Evolutionary conservation across 2,888 invertebrate species (phyloP).

Genomic region (Psococerastis gibbosa): DNA sequence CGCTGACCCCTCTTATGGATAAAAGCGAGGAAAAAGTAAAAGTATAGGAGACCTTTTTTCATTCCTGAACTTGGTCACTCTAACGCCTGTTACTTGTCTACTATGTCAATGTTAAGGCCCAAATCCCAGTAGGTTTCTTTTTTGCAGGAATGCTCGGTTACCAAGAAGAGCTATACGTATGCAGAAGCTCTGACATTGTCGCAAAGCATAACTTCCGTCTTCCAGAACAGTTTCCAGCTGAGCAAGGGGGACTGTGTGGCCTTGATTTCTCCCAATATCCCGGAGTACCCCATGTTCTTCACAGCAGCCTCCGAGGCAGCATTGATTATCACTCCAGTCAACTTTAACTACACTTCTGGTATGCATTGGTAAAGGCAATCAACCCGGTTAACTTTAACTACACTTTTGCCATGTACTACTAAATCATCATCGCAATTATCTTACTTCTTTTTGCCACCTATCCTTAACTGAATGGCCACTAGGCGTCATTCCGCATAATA

Average conservation of each 20-base stretch:
- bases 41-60: no score
- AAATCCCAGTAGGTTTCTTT: background rate
- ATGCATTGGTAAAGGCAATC: no score
- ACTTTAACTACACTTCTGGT: conserved; percentile 48
- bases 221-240: conserved; percentile 44
- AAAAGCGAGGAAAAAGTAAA: no score
- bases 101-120: background rate
- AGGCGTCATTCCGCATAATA: no score
- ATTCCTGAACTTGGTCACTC: no score
- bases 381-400: no score
- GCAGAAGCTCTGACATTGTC: conserved; percentile 41
- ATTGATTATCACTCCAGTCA: conserved; percentile 47
- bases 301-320: conserved; percentile 51
- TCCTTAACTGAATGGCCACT: no score
- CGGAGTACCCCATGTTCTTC: conserved; percentile 47
- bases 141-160: conserved; percentile 49
- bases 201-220: conserved; percentile 43
- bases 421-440: no score
- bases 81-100: background rate
- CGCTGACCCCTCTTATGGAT: no score
- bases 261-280: conserved; percentile 52
- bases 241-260: conserved; percentile 46
- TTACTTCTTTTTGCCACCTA: no score
- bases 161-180: conserved; percentile 53
- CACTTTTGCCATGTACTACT: no score